Conservation (phyloP, 2,888 invertebrate genomes). For the Aphelenchoides bicaudatus region DNA sequence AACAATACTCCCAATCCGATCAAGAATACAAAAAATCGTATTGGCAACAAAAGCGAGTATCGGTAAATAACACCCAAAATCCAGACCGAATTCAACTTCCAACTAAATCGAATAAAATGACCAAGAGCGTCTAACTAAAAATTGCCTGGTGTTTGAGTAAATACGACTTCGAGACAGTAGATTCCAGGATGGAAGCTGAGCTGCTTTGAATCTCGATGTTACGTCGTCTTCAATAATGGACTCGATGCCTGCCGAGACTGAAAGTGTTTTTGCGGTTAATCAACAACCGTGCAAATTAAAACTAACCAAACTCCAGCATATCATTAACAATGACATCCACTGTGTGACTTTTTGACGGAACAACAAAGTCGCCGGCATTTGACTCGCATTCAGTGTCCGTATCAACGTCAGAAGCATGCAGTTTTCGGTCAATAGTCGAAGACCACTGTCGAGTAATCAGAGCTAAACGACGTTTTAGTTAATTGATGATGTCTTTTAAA, state of each 20-base stretch:
- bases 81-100: constrained; percentile 83
- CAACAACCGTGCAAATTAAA: no score
- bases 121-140: background rate
- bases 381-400: constrained; percentile 16
- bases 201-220: constrained; percentile 89
- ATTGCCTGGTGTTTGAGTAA: background rate
- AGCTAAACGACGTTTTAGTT: no score
- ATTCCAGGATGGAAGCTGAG: constrained; percentile 80
- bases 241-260: constrained; percentile 74
- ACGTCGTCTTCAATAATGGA: constrained; percentile 96
- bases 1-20: constrained; percentile 68
- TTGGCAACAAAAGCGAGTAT: constrained; percentile 83
- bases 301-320: background rate
- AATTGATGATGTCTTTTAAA: no score
- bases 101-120: constrained; percentile 53
- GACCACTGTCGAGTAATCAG: constrained; percentile 26
- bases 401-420: constrained; percentile 17
- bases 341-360: no score
- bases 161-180: constrained; percentile 72
- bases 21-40: constrained; percentile 63
- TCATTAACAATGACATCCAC: background rate
- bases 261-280: background rate
- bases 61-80: constrained; percentile 84
- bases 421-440: constrained; percentile 28
- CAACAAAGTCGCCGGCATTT: constrained; percentile 5